These are phyloP conservation scores for Brienomyrus longianalis DNA, from an alignment of 2,113 vertebrate species.

Conservation along the genomic window DNA sequence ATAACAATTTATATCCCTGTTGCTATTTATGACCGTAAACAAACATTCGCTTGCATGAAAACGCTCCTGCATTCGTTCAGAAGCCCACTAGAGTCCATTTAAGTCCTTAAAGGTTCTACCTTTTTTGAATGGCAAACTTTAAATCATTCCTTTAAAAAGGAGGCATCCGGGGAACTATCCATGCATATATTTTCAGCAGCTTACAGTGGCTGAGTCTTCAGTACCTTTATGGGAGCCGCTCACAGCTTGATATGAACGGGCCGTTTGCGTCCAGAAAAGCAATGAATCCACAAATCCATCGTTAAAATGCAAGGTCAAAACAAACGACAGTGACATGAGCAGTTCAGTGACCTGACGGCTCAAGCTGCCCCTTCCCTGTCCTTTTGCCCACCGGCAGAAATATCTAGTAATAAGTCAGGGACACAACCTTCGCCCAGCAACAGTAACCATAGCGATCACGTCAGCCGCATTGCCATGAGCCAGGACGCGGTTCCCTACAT, in stretches of 20 bases:
- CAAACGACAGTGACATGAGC: background rate
- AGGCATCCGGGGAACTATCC: background rate
- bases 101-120: background rate
- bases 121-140: background rate
- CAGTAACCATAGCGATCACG: background rate
- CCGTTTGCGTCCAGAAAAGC: background rate
- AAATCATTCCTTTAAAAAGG: background rate
- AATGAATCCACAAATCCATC: background rate
- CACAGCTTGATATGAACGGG: background rate
- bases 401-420: background rate
- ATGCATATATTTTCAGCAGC: background rate
- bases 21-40: background rate
- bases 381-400: background rate
- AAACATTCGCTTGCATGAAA: background rate
- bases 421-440: background rate
- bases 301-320: background rate
- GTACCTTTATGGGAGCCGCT: background rate
- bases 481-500: background rate
- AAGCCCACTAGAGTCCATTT: background rate
- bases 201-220: background rate
- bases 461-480: background rate
- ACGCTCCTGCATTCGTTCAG: background rate
- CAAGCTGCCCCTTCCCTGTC: background rate
- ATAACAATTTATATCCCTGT: background rate
- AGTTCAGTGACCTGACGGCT: background rate